Percentiles rank a stretch among this genome's conserved stretches.
These are phyloP conservation scores for Melanophora roralis DNA, from an alignment of 2,888 invertebrate genomes.

Conservation along the genomic window DNA sequence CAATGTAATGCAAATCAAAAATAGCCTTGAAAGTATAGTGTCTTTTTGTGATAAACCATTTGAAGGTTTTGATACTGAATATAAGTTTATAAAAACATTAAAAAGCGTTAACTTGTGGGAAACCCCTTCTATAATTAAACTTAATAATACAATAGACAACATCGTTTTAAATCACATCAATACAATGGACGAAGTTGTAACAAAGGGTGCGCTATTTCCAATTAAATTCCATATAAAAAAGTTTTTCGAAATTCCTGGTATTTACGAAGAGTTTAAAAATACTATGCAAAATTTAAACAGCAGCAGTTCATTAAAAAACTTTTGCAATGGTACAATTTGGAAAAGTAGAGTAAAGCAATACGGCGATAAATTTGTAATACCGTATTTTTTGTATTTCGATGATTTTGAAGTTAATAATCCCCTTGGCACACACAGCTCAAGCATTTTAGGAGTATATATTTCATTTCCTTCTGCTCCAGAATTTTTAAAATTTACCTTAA, in stretches of 20 bases:
- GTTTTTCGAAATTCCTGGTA: neutral
- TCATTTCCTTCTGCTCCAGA: constrained; percentile 31
- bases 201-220: constrained; percentile 4
- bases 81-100: constrained; percentile 11
- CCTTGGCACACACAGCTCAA: constrained; percentile 10
- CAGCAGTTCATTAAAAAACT: neutral
- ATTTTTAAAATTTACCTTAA: constrained; percentile 1
- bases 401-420: constrained; percentile 23
- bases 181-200: constrained; percentile 11
- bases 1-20: neutral
- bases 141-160: constrained; percentile 5
- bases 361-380: neutral
- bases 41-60: constrained; percentile 9
- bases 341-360: constrained; percentile 6
- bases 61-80: constrained; percentile 4
- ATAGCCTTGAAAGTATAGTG: neutral
- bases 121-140: neutral
- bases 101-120: neutral
- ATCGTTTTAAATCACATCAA: neutral
- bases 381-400: constrained; percentile 21
- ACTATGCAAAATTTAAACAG: neutral
- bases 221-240: constrained; percentile 6
- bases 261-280: neutral
- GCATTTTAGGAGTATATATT: constrained; percentile 22
- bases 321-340: neutral